These are phyloP conservation scores for Ramazzottius varieornatus DNA, from an alignment of 2,888 invertebrate genomes.

Conservation along the genomic window DNA sequence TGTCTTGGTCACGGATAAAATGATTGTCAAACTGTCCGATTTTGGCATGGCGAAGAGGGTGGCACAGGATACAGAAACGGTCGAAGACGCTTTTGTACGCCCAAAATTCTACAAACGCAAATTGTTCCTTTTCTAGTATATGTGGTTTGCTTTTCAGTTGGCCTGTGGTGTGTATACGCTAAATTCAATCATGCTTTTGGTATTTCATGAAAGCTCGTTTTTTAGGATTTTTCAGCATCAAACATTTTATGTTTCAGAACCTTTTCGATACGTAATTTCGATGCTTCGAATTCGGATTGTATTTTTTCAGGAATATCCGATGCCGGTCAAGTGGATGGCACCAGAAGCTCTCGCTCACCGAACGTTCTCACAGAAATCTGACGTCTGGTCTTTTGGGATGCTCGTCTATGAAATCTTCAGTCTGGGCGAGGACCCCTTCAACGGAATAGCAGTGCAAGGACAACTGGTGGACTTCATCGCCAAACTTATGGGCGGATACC, in stretches of 20 bases:
- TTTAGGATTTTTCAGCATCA: too few relatives aligned
- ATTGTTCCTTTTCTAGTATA: too few relatives aligned
- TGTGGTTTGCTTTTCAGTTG: too few relatives aligned
- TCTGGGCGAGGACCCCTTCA: conserved; percentile 6
- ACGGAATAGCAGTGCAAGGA: not conserved
- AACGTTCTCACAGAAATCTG: conserved; percentile 3
- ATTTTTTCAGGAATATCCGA: not conserved
- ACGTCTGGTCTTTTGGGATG: conserved; percentile 8
- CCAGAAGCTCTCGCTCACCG: conserved; percentile 7
- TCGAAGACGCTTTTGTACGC: not conserved
- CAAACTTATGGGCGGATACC: not conserved
- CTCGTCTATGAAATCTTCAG: conserved; percentile 8
- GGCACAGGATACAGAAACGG: not conserved
- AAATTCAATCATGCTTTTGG: too few relatives aligned
- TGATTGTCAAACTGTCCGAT: not conserved
- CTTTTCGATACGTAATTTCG: not conserved
- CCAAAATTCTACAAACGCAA: not conserved
- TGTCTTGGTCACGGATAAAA: not conserved
- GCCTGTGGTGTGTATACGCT: too few relatives aligned
- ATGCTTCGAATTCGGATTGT: not conserved
- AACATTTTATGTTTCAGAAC: too few relatives aligned
- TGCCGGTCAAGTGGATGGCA: conserved; percentile 8
- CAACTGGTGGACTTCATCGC: not conserved
- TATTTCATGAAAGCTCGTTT: too few relatives aligned
- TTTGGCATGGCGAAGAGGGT: not conserved